Evolutionary conservation across 1,140 invertebrate genomes (phyloP).

Genomic region (Pentalonia nigronervosa): DNA sequence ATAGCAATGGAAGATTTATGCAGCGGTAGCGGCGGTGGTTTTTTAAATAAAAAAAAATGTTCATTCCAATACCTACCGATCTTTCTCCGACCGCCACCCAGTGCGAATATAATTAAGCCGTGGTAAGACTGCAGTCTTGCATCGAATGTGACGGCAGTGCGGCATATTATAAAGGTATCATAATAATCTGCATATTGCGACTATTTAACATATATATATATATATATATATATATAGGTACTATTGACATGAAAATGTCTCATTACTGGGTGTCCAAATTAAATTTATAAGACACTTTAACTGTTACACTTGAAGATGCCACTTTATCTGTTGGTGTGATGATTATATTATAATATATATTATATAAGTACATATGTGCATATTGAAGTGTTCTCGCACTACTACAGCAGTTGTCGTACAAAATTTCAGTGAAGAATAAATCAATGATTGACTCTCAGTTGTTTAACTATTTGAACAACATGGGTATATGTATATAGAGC

Average conservation of each 20-base stretch:
- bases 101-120: conserved; percentile 24
- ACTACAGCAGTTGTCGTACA: no score
- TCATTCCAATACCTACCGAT: background rate
- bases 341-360: no score
- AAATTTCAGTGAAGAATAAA: no score
- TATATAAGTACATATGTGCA: no score
- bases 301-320: background rate
- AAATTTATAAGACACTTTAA: background rate
- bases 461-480: no score
- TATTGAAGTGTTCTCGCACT: no score
- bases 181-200: background rate
- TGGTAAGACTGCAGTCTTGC: background rate
- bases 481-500: no score
- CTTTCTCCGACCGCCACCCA: conserved; percentile 7
- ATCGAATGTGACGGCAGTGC: background rate
- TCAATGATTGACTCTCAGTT: no score
- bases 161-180: background rate
- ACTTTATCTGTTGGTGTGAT: no score
- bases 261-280: background rate
- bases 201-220: no score
- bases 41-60: background rate
- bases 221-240: background rate
- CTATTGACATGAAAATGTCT: background rate
- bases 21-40: background rate
- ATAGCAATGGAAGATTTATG: background rate